phyloP scores from a whole-genome alignment of 2,888 invertebrate species.

The Chironomus tentans region DNA sequence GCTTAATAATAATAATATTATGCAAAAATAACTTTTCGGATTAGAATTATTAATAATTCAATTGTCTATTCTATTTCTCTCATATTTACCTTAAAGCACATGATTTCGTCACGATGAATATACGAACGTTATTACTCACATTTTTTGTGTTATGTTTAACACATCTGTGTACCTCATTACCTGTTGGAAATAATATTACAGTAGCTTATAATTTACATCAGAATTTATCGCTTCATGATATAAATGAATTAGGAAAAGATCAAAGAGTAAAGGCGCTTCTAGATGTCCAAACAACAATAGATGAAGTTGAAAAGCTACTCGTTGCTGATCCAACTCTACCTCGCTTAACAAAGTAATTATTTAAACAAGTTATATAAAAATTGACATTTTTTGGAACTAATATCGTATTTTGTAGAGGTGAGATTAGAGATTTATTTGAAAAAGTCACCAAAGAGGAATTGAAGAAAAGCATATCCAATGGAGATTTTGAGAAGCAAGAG shows the following conservation, averaged over 20 bases:
- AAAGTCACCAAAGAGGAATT: slow-evolving; percentile 42
- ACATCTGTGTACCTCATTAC: neutral
- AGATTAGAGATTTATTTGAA: slow-evolving; percentile 42
- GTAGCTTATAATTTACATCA: slow-evolving; percentile 18
- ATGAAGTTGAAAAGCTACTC: slow-evolving; percentile 40
- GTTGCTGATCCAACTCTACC: slow-evolving; percentile 39
- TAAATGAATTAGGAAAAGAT: slow-evolving; percentile 15
- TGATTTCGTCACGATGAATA: too few relatives aligned
- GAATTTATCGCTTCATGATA: slow-evolving; percentile 2
- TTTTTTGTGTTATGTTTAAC: neutral
- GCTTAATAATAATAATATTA: too few relatives aligned
- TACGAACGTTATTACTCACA: too few relatives aligned
- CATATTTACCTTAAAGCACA: too few relatives aligned
- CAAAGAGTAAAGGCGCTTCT: slow-evolving; percentile 28
- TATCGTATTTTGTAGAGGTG: slow-evolving; percentile 33
- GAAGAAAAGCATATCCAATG: slow-evolving; percentile 38
- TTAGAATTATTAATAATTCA: too few relatives aligned
- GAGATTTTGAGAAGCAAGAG: slow-evolving; percentile 39
- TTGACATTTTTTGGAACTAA: neutral
- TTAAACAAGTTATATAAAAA: neutral
- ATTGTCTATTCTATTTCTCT: too few relatives aligned
- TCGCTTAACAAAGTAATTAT: slow-evolving; percentile 34
- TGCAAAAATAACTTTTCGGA: too few relatives aligned
- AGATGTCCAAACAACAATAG: slow-evolving; percentile 39
- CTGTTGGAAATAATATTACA: neutral